Conservation (phyloP, 1,140 invertebrate species). For the Cyrtorhinus lividipennis region DNA sequence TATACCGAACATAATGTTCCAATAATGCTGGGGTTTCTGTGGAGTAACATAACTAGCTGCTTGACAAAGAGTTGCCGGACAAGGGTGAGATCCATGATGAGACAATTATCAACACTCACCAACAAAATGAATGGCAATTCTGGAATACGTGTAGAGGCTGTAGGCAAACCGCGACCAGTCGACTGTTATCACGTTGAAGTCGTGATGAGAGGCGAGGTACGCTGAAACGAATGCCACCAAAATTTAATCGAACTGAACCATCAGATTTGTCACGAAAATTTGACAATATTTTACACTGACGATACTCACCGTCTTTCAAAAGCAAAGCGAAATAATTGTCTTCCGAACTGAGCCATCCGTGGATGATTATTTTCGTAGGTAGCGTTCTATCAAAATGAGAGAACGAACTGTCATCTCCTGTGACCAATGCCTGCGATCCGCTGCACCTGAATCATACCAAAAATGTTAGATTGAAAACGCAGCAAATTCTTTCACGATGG, state of each 20-base stretch:
- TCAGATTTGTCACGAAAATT: background rate
- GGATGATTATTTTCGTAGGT: constrained; percentile 3
- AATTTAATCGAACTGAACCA: background rate
- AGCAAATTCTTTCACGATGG: no score
- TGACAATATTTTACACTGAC: background rate
- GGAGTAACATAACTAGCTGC: background rate
- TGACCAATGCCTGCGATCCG: no score
- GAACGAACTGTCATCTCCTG: no score
- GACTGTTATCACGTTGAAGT: constrained; percentile 45
- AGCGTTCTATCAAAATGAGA: no score
- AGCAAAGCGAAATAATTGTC: background rate
- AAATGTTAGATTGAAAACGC: no score
- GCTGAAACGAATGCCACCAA: constrained; percentile 30
- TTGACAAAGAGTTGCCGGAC: background rate
- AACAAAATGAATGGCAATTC: constrained; percentile 25
- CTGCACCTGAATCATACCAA: no score
- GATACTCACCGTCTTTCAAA: background rate
- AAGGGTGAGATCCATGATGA: background rate
- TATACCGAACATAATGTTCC: no score
- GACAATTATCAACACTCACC: constrained; percentile 30
- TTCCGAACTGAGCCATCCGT: background rate
- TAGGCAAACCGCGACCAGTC: constrained; percentile 39
- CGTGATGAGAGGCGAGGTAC: constrained; percentile 36
- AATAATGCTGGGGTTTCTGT: background rate
- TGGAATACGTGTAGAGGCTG: constrained; percentile 29